Evolutionary conservation across 2,888 invertebrate species (phyloP).

Genomic region (Meteorus colon): DNA sequence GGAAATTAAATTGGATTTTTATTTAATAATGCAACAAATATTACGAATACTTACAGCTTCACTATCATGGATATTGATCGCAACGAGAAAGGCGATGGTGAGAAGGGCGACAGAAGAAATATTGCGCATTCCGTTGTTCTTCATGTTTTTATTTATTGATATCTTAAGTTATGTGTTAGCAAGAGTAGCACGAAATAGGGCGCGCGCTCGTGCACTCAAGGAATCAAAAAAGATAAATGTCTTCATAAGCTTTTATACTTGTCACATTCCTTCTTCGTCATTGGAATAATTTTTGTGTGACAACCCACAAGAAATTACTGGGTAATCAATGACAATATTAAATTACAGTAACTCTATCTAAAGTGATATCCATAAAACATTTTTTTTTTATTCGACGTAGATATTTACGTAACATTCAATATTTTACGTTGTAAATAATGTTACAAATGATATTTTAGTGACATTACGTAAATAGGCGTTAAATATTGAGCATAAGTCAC

Average conservation of each 20-base stretch:
- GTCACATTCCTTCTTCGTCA: not conserved
- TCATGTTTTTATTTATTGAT: constrained; percentile 20
- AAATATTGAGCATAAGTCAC: not conserved
- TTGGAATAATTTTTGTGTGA: not conserved
- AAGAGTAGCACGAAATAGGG: not conserved
- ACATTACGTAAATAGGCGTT: not conserved
- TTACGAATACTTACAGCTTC: constrained; percentile 71
- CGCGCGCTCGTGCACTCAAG: not conserved
- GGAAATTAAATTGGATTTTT: not conserved
- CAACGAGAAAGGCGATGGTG: constrained; percentile 36
- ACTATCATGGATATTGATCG: constrained; percentile 68
- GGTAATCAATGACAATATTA: not conserved
- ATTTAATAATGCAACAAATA: constrained; percentile 9
- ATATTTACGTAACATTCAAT: constrained; percentile 4
- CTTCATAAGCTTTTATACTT: not conserved
- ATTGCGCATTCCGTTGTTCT: constrained; percentile 17
- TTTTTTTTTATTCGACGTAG: not conserved
- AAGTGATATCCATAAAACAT: not conserved
- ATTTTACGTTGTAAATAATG: not conserved
- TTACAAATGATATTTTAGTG: not conserved
- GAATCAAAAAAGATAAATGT: constrained; percentile 1
- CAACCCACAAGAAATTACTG: constrained; percentile 1
- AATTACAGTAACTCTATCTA: not conserved
- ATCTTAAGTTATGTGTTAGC: not conserved
- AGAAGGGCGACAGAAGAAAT: constrained; percentile 53